Evolutionary conservation across 2,113 vertebrate species (phyloP).

Genomic region (Rhynchomys soricoides): DNA sequence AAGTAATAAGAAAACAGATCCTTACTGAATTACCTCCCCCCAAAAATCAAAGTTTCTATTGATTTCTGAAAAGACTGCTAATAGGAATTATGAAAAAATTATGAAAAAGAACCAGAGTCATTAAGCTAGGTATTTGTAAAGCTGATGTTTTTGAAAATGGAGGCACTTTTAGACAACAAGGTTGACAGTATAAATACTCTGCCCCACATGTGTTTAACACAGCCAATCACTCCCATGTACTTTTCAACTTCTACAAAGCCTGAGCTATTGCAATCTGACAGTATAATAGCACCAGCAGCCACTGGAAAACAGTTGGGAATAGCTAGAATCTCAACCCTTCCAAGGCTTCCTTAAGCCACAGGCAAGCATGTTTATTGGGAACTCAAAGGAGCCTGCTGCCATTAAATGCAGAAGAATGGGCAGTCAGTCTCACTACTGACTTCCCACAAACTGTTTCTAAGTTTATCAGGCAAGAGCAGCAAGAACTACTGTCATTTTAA

Average conservation of each 20-base stretch:
- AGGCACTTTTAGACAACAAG: constrained; percentile 39
- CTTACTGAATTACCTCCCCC: background rate
- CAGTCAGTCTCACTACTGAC: background rate
- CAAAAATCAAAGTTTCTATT: constrained; percentile 50
- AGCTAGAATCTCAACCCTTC: constrained; percentile 67
- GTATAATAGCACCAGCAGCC: constrained; percentile 63
- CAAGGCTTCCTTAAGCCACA: constrained; percentile 35
- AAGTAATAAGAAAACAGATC: background rate
- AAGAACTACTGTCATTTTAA: background rate
- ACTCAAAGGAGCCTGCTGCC: constrained; percentile 25
- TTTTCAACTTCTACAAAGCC: constrained; percentile 49
- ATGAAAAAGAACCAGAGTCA: background rate
- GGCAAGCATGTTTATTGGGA: constrained; percentile 57
- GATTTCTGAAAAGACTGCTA: constrained; percentile 32
- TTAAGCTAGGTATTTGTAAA: constrained; percentile 22
- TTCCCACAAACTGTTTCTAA: constrained; percentile 36
- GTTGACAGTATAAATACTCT: background rate
- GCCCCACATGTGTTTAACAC: background rate
- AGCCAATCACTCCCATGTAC: background rate
- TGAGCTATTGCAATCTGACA: constrained; percentile 55
- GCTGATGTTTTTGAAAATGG: constrained; percentile 4
- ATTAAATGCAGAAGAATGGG: constrained; percentile 22
- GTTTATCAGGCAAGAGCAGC: background rate
- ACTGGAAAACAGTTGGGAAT: constrained; percentile 60
- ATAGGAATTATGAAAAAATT: background rate